phyloP scores from a whole-genome alignment of 2,113 vertebrate genomes.

The Euleptes europaea region DNA sequence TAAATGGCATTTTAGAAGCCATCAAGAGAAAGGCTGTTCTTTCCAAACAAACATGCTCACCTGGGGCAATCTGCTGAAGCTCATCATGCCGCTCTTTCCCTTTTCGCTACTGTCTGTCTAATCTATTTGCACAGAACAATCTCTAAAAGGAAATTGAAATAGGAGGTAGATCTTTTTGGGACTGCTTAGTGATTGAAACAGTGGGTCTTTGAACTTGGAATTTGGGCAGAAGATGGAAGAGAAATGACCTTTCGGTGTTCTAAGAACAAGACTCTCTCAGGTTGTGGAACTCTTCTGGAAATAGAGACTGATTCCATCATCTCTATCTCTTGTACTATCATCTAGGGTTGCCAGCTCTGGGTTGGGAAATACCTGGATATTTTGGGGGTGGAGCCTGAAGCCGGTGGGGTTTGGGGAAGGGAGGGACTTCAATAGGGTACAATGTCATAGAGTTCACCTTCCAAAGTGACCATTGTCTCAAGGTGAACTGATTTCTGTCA shows the following conservation, averaged over 20 bases:
- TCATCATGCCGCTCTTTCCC: background rate
- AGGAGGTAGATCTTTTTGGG: background rate
- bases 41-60: background rate
- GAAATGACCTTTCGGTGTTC: background rate
- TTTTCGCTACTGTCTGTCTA: background rate
- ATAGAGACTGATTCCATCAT: background rate
- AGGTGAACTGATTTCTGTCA: too few species aligned
- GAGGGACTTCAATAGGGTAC: too few species aligned
- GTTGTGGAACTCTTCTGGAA: too few species aligned
- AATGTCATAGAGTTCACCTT: too few species aligned
- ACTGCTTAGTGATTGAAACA: background rate
- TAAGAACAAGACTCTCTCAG: background rate
- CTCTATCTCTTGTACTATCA: background rate
- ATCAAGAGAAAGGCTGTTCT: background rate
- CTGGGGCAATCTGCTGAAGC: background rate
- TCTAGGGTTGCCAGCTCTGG: too few species aligned
- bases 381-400: too few species aligned
- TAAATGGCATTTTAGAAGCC: slow-evolving; percentile 11
- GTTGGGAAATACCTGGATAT: too few species aligned
- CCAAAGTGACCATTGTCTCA: too few species aligned
- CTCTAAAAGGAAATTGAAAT: slow-evolving; percentile 1
- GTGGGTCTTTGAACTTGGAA: background rate
- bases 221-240: background rate
- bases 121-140: background rate
- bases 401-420: too few species aligned